A percentile compares a stretch with the other conserved stretches of the same genome.
These are phyloP conservation scores for Apotomis capreana DNA, from an alignment of 2,888 invertebrate species.

Conservation along the genomic window DNA sequence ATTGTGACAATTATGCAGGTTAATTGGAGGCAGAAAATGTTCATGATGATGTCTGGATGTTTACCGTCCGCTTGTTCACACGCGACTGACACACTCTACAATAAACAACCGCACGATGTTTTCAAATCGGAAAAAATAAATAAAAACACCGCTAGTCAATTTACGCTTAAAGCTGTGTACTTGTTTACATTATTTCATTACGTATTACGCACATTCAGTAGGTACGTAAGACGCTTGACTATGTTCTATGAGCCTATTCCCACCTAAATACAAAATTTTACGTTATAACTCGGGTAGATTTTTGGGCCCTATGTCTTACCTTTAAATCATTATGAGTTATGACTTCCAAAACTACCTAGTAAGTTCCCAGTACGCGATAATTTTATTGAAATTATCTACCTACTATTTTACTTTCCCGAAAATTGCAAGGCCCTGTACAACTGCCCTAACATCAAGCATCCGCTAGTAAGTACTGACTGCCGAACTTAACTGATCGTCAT, in stretches of 20 bases:
- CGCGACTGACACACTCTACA: constrained; percentile 54
- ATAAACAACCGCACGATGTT: constrained; percentile 52
- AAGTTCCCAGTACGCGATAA: no score
- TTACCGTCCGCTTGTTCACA: constrained; percentile 49
- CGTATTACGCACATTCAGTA: neutral
- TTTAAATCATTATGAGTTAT: no score
- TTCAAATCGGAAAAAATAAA: constrained; percentile 58
- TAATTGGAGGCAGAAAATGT: constrained; percentile 49
- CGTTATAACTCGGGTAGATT: no score
- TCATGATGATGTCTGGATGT: constrained; percentile 61
- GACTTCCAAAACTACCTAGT: no score
- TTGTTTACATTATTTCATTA: neutral
- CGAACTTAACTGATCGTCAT: no score
- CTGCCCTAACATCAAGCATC: no score
- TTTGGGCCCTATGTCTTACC: no score
- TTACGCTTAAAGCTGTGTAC: neutral
- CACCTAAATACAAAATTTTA: no score
- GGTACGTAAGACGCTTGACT: neutral
- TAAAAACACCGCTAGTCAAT: constrained; percentile 56
- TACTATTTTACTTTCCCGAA: no score
- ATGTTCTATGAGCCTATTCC: neutral
- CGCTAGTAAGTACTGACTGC: no score
- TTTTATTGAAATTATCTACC: no score
- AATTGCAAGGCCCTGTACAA: no score
- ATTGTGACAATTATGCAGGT: constrained; percentile 51